phyloP scores from a whole-genome alignment of 2,888 invertebrate species.

The Stenoptilia bipunctidactyla region DNA sequence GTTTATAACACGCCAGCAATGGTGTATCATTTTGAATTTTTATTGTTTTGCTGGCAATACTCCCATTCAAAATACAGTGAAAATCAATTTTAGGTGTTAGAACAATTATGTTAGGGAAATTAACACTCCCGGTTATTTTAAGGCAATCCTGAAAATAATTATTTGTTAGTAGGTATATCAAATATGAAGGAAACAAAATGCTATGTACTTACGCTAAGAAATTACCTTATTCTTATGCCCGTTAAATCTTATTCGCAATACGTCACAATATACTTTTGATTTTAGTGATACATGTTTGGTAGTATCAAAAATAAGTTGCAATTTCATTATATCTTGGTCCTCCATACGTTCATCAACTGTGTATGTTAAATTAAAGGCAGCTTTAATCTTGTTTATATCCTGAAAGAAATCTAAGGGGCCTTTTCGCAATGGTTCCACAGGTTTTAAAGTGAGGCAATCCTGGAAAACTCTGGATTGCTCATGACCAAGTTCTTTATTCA shows the following conservation, averaged over 20 bases:
- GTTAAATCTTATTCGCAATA: slow-evolving; percentile 49
- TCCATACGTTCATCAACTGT: slow-evolving; percentile 44
- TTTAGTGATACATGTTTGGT: slow-evolving; percentile 48
- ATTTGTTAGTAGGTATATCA: not conserved
- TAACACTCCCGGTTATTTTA: slow-evolving; percentile 73
- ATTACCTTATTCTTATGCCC: slow-evolving; percentile 56
- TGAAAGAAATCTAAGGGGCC: slow-evolving; percentile 48
- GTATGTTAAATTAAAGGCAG: slow-evolving; percentile 48
- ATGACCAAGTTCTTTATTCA: slow-evolving; percentile 29
- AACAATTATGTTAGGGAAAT: slow-evolving; percentile 76
- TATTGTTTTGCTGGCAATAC: slow-evolving; percentile 44
- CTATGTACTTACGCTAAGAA: slow-evolving; percentile 1
- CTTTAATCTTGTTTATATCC: slow-evolving; percentile 56
- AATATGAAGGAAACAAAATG: not conserved
- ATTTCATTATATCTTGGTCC: slow-evolving; percentile 54
- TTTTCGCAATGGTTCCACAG: slow-evolving; percentile 38
- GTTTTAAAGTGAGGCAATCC: slow-evolving; percentile 46
- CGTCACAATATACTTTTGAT: slow-evolving; percentile 46
- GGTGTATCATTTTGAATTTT: slow-evolving; percentile 55
- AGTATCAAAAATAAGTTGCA: slow-evolving; percentile 56
- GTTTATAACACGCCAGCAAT: slow-evolving; percentile 44
- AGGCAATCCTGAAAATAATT: slow-evolving; percentile 71
- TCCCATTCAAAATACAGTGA: slow-evolving; percentile 65
- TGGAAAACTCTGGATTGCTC: slow-evolving; percentile 35
- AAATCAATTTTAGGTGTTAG: slow-evolving; percentile 71